A percentile compares a stretch with the other conserved stretches of the same genome.
Conservation (phyloP, 2,888 invertebrate genomes). For the Heteromyza rotundicornis region DNA sequence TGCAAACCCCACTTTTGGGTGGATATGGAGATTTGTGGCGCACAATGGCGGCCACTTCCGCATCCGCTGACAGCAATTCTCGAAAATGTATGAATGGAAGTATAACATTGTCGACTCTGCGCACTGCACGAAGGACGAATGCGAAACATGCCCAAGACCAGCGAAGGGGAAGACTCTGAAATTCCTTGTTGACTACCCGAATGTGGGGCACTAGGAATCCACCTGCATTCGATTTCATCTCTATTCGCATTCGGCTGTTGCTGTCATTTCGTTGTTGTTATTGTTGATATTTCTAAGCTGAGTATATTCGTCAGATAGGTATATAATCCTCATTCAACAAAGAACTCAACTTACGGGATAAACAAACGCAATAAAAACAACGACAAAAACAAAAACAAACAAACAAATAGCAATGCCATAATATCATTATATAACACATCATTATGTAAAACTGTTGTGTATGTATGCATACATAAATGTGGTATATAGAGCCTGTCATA, state of each 20-base stretch:
- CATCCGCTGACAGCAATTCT: slow-evolving; percentile 10
- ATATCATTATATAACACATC: background rate
- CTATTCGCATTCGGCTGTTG: too few species aligned
- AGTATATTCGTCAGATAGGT: too few species aligned
- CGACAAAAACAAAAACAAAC: background rate
- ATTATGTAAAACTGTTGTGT: background rate
- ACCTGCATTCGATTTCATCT: background rate
- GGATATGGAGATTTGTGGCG: background rate
- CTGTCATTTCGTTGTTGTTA: background rate
- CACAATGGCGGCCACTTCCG: slow-evolving; percentile 12
- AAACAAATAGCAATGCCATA: background rate
- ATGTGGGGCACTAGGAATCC: background rate
- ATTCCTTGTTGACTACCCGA: background rate
- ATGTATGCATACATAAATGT: too few species aligned
- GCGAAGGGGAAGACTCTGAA: background rate
- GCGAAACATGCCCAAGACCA: background rate
- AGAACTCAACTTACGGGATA: background rate
- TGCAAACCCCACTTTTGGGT: background rate
- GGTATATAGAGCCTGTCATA: too few species aligned
- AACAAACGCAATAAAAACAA: background rate
- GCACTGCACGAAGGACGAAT: background rate
- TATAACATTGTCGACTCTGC: background rate
- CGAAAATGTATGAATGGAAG: background rate
- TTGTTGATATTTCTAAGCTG: background rate
- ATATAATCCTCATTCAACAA: background rate